phyloP scores from a whole-genome alignment of 2,113 vertebrate species.

The Sinosuthora webbiana region DNA sequence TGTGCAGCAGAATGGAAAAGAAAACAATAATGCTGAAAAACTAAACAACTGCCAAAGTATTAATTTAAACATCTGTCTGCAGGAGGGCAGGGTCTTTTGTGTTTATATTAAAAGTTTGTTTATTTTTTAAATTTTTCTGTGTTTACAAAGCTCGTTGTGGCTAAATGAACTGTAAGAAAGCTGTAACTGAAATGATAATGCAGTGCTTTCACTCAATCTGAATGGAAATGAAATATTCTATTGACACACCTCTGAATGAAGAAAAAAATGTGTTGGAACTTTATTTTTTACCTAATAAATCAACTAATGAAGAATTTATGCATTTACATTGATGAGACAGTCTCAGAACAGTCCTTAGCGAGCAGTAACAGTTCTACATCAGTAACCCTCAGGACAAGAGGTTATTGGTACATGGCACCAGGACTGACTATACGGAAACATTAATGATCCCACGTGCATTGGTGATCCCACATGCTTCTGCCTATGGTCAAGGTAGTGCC shows the following conservation, averaged over 20 bases:
- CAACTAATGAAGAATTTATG: background rate
- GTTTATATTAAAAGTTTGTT: background rate
- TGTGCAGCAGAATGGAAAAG: background rate
- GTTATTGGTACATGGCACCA: rapidly evolving
- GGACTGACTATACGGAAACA: background rate
- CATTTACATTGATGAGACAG: background rate
- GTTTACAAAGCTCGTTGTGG: background rate
- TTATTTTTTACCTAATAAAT: background rate
- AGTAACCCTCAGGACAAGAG: background rate
- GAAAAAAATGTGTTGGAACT: background rate
- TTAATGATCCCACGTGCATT: background rate
- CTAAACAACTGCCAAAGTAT: background rate
- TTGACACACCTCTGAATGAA: background rate
- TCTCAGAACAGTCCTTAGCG: background rate
- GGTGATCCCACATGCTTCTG: background rate
- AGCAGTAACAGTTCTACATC: background rate
- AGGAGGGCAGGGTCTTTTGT: background rate
- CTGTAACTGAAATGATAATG: background rate
- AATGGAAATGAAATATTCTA: background rate
- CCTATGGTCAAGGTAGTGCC: background rate
- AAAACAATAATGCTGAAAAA: background rate
- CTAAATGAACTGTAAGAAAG: background rate
- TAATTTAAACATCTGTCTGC: background rate
- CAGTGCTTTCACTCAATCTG: background rate
- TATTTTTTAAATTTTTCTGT: background rate